Base-by-base conservation (phyloP, 30 jellyfish, hydroid and myxozoan species). In the Aurelia aurita region DNA sequence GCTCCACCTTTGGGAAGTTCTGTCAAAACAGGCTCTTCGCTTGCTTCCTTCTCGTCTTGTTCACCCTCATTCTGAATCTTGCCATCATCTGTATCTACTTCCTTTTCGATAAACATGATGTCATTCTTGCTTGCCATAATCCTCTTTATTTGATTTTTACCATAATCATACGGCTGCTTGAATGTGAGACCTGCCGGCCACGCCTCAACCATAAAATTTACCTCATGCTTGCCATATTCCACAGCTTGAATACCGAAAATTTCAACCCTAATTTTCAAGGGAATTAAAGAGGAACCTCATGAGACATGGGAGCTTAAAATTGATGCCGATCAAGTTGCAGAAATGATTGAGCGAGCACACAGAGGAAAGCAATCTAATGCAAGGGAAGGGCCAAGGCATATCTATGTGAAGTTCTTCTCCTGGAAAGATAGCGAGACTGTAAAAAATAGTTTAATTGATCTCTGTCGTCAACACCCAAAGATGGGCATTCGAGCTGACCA, bases 141-240 rank as follows among this genome's bases (percentile, higher is more conserved):
- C 35, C 35, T 62, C 26, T 22, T 6, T 3, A 62, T 62, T 23
- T 62, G 74, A 28, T 16, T 62, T 28, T 62, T 62, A 12, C 74
- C 74, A 28, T 62, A 62, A 23, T 62, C 74, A 26, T 2, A 20
- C 2, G 74, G 74, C 74, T 62, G 74, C 74, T 20, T 62, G 66
- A 55, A 55, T 4, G 66, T 19, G 26, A 55, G 21, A 10, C 66
- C 66, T 55, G 21, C 66, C 5, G 66, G 66, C 66, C 66, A 55
- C 5, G 9, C 66, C 26, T 55, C 66, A 55, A 55, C 66, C 21
- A 55, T 5, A 9, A 55, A 55, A 4, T 55, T 55, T 10, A 16
- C 26, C 3, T 55, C 5, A 10, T 16, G 9, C 26, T 55, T 55
- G 21, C 26, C 9, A 9, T 55, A 55, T 21, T 55, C 66, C 21